These are phyloP conservation scores for Eleutherodactylus coqui DNA, from an alignment of 2,797 vertebrate species.

Conservation along the genomic window DNA sequence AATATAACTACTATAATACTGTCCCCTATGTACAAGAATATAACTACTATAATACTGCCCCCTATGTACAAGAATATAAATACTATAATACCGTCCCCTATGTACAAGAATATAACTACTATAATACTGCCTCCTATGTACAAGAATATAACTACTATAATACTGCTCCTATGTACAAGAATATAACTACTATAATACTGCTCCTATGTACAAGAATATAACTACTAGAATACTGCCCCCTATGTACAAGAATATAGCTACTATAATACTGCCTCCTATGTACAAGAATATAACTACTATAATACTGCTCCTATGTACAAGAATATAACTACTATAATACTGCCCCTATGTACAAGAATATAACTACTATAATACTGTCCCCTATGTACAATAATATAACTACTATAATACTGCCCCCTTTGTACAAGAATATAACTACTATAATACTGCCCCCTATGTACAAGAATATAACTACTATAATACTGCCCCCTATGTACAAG, in stretches of 20 bases:
- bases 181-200: conserved; percentile 9
- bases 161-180: conserved; percentile 6
- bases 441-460: not conserved
- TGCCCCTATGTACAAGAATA: conserved; percentile 1
- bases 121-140: not conserved
- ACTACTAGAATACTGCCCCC: not conserved
- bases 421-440: not conserved
- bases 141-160: conserved; percentile 17
- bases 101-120: not conserved
- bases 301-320: not conserved
- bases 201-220: not conserved
- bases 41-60: conserved; percentile 4
- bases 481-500: not conserved
- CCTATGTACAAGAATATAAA: not conserved
- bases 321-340: conserved; percentile 20
- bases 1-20: conserved; percentile 4
- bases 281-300: conserved; percentile 15
- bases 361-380: conserved; percentile 11
- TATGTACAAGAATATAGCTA: conserved; percentile 7
- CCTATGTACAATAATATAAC: not conserved
- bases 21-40: not conserved
- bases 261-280: conserved; percentile 3
- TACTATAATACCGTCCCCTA: not conserved
- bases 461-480: conserved; percentile 1
- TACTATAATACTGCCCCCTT: not conserved